Percentiles rank a stretch among this genome's conserved stretches.
These are phyloP conservation scores for Dexiosoma caninum DNA, from an alignment of 2,888 invertebrate species.

Conservation along the genomic window DNA sequence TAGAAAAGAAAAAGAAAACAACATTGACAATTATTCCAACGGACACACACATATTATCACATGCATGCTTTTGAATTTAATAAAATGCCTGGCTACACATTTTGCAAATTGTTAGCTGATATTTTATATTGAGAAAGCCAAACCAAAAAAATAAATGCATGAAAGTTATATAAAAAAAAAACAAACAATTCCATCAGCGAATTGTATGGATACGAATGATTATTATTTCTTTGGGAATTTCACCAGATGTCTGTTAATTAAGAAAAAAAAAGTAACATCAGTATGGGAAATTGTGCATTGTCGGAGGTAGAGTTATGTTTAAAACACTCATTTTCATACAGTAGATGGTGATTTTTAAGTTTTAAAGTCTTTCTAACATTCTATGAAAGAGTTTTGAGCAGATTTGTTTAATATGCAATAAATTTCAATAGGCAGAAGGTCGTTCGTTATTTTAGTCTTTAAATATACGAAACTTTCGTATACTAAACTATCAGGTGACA, in stretches of 20 bases:
- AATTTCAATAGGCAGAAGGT: no score
- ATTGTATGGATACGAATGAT: slow-evolving; percentile 45
- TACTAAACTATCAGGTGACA: no score
- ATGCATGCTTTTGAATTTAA: background rate
- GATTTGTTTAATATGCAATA: no score
- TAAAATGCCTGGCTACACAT: slow-evolving; percentile 22
- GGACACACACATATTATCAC: background rate
- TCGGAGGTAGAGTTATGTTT: background rate
- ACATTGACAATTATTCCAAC: slow-evolving; percentile 22
- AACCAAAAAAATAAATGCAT: no score
- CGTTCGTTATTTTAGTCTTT: no score
- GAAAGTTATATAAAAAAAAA: background rate
- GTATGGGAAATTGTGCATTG: background rate
- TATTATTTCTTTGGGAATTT: slow-evolving; percentile 58
- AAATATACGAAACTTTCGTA: no score
- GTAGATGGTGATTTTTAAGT: background rate
- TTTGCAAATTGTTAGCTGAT: slow-evolving; percentile 40
- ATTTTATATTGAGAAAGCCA: background rate
- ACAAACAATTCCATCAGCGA: slow-evolving; percentile 37
- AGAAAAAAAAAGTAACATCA: slow-evolving; percentile 16
- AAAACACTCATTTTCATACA: background rate
- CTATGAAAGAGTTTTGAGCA: no score
- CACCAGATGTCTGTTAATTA: slow-evolving; percentile 56
- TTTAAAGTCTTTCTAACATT: background rate
- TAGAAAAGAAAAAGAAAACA: slow-evolving; percentile 2